Evolutionary conservation across 2,113 vertebrate genomes (phyloP), one percentile per base, ranked within the genome.

Genomic region (Hemiscyllium ocellatum): DNA sequence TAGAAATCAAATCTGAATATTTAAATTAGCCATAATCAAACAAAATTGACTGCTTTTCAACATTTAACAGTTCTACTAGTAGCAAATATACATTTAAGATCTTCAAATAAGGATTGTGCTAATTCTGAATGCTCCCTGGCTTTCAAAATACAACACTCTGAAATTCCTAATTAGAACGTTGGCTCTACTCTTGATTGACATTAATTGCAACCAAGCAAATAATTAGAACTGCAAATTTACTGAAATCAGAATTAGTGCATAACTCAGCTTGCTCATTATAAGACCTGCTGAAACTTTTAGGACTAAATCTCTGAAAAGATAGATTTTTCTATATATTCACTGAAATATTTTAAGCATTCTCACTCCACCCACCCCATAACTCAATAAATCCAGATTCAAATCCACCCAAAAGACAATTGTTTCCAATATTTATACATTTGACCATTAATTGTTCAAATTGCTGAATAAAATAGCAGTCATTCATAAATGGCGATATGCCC

Each of bases 1-100:
- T 47, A 95, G 68, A 72, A 72, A 95, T 96, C 96, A 97, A 97
- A 97, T 97, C 96, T 97, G 97, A 96, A 97, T 96, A 96, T 97
- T 96, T 97, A 97, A 97, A 96, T 96, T 96, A 80, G 20, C 85
- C 97, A 96, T 97, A 96, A 96, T 96, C 96, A 96, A 96, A 96
- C 96, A 96, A 96, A 96, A 96, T 96, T 96, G 96, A 96, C 95
- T 96, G 96, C 26, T 78, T 96, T 47, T 97, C 96, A 96, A 96
- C 96, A 96, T 96, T 96, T 96, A 94, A 96, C 96, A 96, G 95
- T 96, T 96, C 97, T 96, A 96, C 8, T 96, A 96, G 95, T 96
- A 42, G 96, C 96, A 96, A 96, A 96, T 94, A 96, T 96, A 96
- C 96, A 68, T 96, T 66, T 96, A 95, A 52, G 22, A 85, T 96